These are phyloP conservation scores for Polietes domitor DNA, from an alignment of 2,888 invertebrate genomes.

Conservation along the genomic window DNA sequence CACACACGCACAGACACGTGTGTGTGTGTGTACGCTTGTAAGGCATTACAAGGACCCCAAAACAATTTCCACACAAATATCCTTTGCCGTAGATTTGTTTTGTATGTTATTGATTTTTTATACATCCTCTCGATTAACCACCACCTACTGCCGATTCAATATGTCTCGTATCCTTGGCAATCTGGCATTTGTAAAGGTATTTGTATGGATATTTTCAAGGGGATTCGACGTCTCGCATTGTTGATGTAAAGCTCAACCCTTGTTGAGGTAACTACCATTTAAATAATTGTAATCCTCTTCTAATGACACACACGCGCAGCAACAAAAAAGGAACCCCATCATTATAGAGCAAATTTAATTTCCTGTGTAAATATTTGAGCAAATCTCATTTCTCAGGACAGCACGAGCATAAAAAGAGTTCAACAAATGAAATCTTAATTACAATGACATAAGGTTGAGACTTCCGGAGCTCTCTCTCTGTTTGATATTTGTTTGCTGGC, in stretches of 20 bases:
- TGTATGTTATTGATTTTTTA: constrained; percentile 12
- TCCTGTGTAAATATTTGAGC: constrained; percentile 40
- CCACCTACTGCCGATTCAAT: not conserved
- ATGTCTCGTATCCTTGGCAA: not conserved
- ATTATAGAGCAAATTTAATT: constrained; percentile 50
- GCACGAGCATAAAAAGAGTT: not conserved
- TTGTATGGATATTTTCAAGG: not conserved
- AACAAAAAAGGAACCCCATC: constrained; percentile 37
- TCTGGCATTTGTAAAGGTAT: constrained; percentile 4
- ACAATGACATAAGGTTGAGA: not conserved
- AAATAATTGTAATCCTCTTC: not conserved
- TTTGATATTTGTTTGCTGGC: too few species aligned
- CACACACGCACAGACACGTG: not conserved
- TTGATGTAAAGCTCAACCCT: not conserved
- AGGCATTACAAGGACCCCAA: not conserved
- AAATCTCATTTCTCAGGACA: not conserved
- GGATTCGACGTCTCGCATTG: not conserved
- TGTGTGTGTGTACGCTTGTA: not conserved
- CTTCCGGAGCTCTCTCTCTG: too few species aligned
- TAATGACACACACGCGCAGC: not conserved
- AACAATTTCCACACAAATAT: constrained; percentile 28
- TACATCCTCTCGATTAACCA: not conserved
- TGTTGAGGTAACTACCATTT: not conserved
- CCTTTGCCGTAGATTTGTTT: not conserved
- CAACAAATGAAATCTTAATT: constrained; percentile 14